phyloP scores from a whole-genome alignment of 2,113 vertebrate species.

The Calyptommatus sinebrachiatus region DNA sequence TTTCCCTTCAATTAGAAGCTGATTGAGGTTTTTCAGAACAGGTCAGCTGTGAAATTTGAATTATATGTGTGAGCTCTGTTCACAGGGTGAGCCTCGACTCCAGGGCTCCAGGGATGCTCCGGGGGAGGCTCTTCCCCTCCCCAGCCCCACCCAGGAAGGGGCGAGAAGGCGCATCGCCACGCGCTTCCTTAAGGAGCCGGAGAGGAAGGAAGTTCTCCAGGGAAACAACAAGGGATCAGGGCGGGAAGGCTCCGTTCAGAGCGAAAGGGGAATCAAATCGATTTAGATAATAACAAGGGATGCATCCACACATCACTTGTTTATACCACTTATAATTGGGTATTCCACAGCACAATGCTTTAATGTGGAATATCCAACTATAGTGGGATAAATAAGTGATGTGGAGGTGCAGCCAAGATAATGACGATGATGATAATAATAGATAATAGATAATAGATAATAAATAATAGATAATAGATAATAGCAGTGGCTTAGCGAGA shows the following conservation, averaged over 20 bases:
- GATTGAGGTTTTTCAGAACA: slow-evolving; percentile 97
- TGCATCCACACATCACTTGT: no score
- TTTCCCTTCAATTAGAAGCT: slow-evolving; percentile 96
- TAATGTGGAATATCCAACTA: no score
- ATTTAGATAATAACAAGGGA: no score
- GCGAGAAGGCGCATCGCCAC: background rate
- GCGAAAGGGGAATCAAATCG: background rate
- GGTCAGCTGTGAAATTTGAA: slow-evolving; percentile 99
- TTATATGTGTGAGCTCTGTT: slow-evolving; percentile 89
- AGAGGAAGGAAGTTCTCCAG: background rate
- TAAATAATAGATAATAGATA: no score
- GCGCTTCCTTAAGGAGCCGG: background rate
- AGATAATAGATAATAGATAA: no score
- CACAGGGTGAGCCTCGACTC: slow-evolving; percentile 82
- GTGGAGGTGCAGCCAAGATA: no score
- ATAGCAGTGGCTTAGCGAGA: no score
- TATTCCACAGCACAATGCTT: no score
- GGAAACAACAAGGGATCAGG: background rate
- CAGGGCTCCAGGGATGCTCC: slow-evolving; percentile 75
- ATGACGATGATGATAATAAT: no score
- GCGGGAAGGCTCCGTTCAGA: background rate
- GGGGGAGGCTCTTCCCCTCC: slow-evolving; percentile 54
- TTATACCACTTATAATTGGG: no score
- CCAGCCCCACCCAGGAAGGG: slow-evolving; percentile 52
- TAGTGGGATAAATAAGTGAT: no score